Evolutionary conservation across 2,113 vertebrate species (phyloP).

Genomic region (Anhinga anhinga): DNA sequence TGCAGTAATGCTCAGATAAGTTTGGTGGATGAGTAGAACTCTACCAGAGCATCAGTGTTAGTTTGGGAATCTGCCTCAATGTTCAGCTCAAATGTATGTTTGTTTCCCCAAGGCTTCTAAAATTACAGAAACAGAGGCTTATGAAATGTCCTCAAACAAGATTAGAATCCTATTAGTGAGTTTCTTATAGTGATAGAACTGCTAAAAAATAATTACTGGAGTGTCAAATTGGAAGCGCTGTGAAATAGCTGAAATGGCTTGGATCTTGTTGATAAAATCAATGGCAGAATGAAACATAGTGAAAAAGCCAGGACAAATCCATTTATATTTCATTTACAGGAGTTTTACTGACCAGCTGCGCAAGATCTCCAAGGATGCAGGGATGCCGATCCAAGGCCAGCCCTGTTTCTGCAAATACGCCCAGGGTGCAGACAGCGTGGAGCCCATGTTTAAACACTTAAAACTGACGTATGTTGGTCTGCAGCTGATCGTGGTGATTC

Average conservation of each 20-base stretch:
- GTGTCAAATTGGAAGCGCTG: not conserved
- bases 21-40: not conserved
- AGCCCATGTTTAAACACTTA: slow-evolving; percentile 99
- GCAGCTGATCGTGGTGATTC: slow-evolving; percentile 97
- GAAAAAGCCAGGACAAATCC: not conserved
- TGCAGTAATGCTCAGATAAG: not conserved
- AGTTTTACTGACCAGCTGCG: slow-evolving; percentile 98
- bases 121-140: not conserved
- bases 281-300: not conserved
- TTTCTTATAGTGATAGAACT: not conserved
- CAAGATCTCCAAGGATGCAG: slow-evolving; percentile 98
- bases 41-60: not conserved
- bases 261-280: not conserved
- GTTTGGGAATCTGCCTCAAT: not conserved
- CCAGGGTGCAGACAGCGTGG: slow-evolving; percentile 97
- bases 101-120: not conserved
- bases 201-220: not conserved
- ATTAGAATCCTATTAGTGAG: not conserved
- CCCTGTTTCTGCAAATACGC: slow-evolving; percentile 99
- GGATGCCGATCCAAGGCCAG: slow-evolving; percentile 98
- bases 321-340: slow-evolving; percentile 61
- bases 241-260: not conserved
- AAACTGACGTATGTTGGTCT: slow-evolving; percentile 98
- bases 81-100: not conserved
- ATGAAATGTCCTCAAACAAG: not conserved